A percentile compares a stretch with the other conserved stretches of the same genome.
Conservation (phyloP, 2,888 invertebrate species). For the Leucophora obtusa region DNA sequence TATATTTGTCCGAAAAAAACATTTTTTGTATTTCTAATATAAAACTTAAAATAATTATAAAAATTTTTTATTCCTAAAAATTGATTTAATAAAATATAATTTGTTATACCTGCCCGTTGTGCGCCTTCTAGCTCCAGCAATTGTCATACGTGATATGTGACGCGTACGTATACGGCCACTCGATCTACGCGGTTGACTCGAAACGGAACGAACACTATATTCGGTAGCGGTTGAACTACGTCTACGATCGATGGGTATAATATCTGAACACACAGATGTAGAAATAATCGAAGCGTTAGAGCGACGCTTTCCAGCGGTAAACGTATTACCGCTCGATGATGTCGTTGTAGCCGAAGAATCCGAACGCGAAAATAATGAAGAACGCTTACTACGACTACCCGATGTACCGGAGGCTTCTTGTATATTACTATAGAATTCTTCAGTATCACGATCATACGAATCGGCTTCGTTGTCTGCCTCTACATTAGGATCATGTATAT, state of each 20-base stretch:
- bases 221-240: constrained; percentile 77
- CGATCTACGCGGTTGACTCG: constrained; percentile 73
- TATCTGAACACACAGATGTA: constrained; percentile 77
- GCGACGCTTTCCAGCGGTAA: constrained; percentile 76
- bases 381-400: constrained; percentile 74
- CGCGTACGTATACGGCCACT: constrained; percentile 76
- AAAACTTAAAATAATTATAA: not conserved
- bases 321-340: constrained; percentile 76
- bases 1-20: no score
- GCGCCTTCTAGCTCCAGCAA: constrained; percentile 77
- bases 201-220: constrained; percentile 71
- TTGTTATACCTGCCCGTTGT: constrained; percentile 78
- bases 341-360: constrained; percentile 78
- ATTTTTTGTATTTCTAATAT: no score
- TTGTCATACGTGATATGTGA: constrained; percentile 77
- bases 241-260: constrained; percentile 73
- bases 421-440: constrained; percentile 76
- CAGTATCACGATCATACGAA: constrained; percentile 75
- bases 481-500: constrained; percentile 39
- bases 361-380: constrained; percentile 77
- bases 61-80: not conserved
- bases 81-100: constrained; percentile 2
- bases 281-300: constrained; percentile 78
- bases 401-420: constrained; percentile 72
- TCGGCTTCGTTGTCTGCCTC: constrained; percentile 67